Percentiles rank a stretch among this genome's conserved stretches.
These are phyloP conservation scores for Choloepus didactylus DNA, from an alignment of 2,797 vertebrate genomes.

Conservation along the genomic window DNA sequence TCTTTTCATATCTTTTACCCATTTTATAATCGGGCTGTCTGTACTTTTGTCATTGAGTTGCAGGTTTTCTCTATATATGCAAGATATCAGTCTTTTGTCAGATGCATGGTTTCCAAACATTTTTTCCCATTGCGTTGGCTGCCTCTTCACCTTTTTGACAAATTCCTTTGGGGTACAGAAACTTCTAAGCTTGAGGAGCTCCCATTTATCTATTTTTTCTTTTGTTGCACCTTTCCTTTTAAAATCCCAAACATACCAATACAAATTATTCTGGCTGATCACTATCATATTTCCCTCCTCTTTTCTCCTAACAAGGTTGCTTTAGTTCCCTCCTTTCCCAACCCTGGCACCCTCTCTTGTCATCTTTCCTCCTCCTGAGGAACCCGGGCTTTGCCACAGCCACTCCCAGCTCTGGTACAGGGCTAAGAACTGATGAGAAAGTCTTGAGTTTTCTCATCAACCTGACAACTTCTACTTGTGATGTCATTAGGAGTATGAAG, in stretches of 20 bases:
- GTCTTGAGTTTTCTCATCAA: neutral
- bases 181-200: no score
- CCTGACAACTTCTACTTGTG: rapidly evolving
- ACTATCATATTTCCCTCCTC: rapidly evolving
- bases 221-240: neutral
- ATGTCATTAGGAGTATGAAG: rapidly evolving
- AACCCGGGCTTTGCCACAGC: neutral
- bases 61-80: no score
- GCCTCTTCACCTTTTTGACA: no score
- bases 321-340: neutral
- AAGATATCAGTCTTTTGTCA: no score
- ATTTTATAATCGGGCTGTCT: no score
- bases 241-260: neutral
- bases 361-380: neutral
- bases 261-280: rapidly evolving
- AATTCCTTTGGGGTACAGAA: no score
- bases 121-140: no score
- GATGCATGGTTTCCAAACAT: no score
- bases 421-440: neutral
- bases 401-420: neutral
- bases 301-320: rapidly evolving
- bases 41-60: no score
- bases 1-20: no score
- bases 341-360: neutral
- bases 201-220: no score